Base-by-base conservation (phyloP, 2,888 invertebrate species). In the Hydropsyche betteni region DNA sequence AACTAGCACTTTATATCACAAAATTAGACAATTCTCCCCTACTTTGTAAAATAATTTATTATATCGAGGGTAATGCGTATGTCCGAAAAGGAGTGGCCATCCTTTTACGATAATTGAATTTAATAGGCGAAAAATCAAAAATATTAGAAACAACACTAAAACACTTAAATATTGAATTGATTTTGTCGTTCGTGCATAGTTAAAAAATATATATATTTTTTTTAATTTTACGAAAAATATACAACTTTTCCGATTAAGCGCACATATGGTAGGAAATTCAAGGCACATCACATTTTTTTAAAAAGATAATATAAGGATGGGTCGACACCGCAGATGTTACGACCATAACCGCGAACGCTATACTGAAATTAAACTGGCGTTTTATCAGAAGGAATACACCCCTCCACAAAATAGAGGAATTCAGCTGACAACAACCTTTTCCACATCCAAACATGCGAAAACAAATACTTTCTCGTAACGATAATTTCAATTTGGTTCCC, bases 361-460 rank as follows among this genome's bases (percentile, higher is more conserved):
- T 12, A 64, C 64, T 64, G 58, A 58, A 58, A 58, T 16, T 16
- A 53, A 53, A 24, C 24, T 24, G 14, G 8, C 58, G 16, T 24
- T 64, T 64, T 64, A 64, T 64, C 36, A 36, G 64, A 34, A 64
- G 64, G 64, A 34, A 64, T 12, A 34, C 12, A 12, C 64, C 33
- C 64, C 64, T 36, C 64, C 34, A 33, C 64, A 64, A 1, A 36
- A 8, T 10, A 58, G 34, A 12, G n/a, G 64, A 34, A 0, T 33
- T 24, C 34, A 5, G 36, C 12, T 55, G 55, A 12, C 5, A 36
- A 36, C 64, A 64, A 64, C 36, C 36, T 64, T 16, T 44, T 44
- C 44, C 44, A 44, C 44, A 4, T 44, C 44, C 24, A 24, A 24
- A 24, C 24, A 24, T 24, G 2, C 2, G 24, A 2, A 24, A 24